A percentile compares a stretch with the other conserved stretches of the same genome.
These are phyloP conservation scores for Panthera uncia DNA, from an alignment of 2,113 vertebrate genomes.

Conservation along the genomic window DNA sequence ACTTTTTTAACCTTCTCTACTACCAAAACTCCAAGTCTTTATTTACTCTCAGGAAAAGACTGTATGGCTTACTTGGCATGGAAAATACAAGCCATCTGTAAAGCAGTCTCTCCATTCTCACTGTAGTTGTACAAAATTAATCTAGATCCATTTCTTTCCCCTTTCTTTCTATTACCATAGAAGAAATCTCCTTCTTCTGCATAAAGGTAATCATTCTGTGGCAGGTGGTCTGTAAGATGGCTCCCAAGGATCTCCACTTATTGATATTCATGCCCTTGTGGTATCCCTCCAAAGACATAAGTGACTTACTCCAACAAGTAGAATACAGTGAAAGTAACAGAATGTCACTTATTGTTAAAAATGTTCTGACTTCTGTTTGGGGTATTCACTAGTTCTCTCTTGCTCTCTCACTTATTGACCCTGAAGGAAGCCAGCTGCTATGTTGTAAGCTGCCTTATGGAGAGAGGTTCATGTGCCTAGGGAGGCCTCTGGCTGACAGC, in stretches of 20 bases:
- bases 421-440: background rate
- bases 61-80: background rate
- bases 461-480: background rate
- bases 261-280: background rate
- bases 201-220: background rate
- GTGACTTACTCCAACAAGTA: background rate
- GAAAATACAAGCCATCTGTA: background rate
- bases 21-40: background rate
- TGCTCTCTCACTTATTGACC: background rate
- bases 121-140: background rate
- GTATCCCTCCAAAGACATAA: background rate
- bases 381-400: background rate
- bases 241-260: background rate
- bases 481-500: background rate
- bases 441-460: background rate
- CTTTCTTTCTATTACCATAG: background rate
- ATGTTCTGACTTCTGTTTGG: background rate
- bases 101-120: background rate
- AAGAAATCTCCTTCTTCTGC: background rate
- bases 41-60: background rate
- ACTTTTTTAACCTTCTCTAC: background rate
- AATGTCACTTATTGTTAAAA: background rate
- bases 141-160: background rate
- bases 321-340: background rate
- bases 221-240: background rate